Conservation (phyloP, 1,140 invertebrate species). For the Bombus sylvicola region DNA sequence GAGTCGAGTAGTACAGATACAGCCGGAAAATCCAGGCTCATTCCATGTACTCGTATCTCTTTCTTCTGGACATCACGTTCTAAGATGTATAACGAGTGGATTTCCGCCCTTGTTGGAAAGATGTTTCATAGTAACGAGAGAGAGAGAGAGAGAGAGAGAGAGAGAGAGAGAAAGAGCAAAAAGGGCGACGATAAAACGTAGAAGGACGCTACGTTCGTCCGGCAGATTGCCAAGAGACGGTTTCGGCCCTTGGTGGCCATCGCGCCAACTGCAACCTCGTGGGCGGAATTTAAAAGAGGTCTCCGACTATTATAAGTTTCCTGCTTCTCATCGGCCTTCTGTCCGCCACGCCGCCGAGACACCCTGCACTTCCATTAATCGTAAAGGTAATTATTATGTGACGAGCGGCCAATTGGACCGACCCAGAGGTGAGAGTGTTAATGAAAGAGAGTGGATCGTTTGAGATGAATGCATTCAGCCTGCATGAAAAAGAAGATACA, state of each 20-base stretch:
- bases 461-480: neutral
- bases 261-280: slow-evolving; percentile 65
- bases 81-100: slow-evolving; percentile 51
- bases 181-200: slow-evolving; percentile 38
- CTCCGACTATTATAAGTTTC: slow-evolving; percentile 54
- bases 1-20: too few species aligned
- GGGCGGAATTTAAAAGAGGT: slow-evolving; percentile 70
- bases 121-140: slow-evolving; percentile 50
- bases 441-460: slow-evolving; percentile 3
- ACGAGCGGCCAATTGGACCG: slow-evolving; percentile 38
- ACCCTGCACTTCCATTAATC: slow-evolving; percentile 55
- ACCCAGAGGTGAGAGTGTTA: slow-evolving; percentile 38
- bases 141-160: neutral
- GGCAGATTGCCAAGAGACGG: slow-evolving; percentile 74
- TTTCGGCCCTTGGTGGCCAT: slow-evolving; percentile 64
- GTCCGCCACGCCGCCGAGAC: neutral
- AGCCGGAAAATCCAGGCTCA: neutral
- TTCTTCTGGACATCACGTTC: slow-evolving; percentile 26
- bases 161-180: neutral
- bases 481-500: neutral
- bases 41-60: slow-evolving; percentile 14
- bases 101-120: slow-evolving; percentile 49
- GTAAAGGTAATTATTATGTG: slow-evolving; percentile 57
- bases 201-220: slow-evolving; percentile 55
- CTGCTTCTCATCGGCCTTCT: slow-evolving; percentile 48